These are phyloP conservation scores for Coregonus suidteri DNA, from an alignment of 2,797 vertebrate species.

Conservation along the genomic window DNA sequence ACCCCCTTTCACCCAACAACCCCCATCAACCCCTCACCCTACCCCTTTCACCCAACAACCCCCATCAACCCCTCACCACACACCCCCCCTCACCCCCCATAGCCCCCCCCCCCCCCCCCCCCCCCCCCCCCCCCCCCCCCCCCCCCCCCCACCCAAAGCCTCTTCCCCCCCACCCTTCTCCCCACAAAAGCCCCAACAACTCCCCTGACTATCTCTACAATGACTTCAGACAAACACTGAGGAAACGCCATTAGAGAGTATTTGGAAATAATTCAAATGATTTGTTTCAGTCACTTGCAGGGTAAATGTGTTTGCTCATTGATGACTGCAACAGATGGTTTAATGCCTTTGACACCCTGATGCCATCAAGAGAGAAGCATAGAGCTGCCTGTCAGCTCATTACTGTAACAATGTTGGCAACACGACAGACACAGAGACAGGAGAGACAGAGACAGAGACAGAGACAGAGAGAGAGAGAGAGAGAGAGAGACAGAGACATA, in stretches of 20 bases:
- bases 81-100: neutral
- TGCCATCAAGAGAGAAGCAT: conserved; percentile 71
- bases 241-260: conserved; percentile 47
- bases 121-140: neutral
- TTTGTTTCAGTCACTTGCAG: conserved; percentile 66
- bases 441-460: conserved; percentile 2
- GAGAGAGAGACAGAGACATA: conserved; percentile 40
- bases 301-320: conserved; percentile 57
- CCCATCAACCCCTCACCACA: neutral
- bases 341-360: conserved; percentile 68
- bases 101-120: neutral
- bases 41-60: neutral
- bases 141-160: neutral
- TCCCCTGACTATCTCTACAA: neutral
- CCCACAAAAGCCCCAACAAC: neutral
- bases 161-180: conserved; percentile 2
- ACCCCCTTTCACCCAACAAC: neutral
- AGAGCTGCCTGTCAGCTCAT: conserved; percentile 70
- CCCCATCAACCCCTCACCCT: neutral
- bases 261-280: conserved; percentile 67
- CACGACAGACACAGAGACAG: conserved; percentile 26
- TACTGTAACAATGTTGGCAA: conserved; percentile 69
- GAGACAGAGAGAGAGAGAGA: conserved; percentile 41
- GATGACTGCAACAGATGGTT: conserved; percentile 72
- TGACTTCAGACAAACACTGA: neutral